Conservation (phyloP, 2,113 vertebrate species). For the Coturnix japonica region DNA sequence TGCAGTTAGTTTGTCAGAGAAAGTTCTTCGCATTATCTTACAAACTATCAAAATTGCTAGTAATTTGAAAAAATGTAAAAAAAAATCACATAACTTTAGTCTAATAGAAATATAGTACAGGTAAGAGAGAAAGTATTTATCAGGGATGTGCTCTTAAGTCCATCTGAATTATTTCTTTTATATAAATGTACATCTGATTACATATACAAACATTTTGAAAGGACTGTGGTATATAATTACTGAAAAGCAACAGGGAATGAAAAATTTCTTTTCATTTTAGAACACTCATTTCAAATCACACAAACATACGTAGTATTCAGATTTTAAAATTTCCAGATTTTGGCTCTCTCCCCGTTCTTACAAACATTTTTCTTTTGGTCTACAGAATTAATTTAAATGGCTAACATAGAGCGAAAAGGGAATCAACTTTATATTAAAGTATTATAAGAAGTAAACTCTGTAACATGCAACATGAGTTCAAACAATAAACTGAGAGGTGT, state of each 20-base stretch:
- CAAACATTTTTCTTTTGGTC: constrained; percentile 36
- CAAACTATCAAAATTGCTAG: constrained; percentile 91
- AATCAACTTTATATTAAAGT: constrained; percentile 63
- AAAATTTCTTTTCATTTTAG: constrained; percentile 72
- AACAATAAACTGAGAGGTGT: constrained; percentile 68
- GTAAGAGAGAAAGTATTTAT: constrained; percentile 85
- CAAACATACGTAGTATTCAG: constrained; percentile 40
- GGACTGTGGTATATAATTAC: constrained; percentile 77
- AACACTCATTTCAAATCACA: constrained; percentile 75
- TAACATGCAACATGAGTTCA: constrained; percentile 77
- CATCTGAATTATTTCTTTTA: constrained; percentile 81
- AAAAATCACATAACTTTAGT: constrained; percentile 88
- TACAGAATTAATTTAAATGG: constrained; percentile 62
- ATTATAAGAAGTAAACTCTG: constrained; percentile 67
- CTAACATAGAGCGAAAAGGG: constrained; percentile 63
- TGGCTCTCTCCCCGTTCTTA: constrained; percentile 39
- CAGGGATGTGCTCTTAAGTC: constrained; percentile 88
- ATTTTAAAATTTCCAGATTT: constrained; percentile 59
- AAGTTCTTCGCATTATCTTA: constrained; percentile 88
- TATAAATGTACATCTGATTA: constrained; percentile 89
- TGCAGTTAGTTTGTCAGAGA: constrained; percentile 91
- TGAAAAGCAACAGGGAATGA: constrained; percentile 78
- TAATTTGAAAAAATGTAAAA: constrained; percentile 88
- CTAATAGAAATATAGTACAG: constrained; percentile 91
- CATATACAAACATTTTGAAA: constrained; percentile 86